A percentile compares a stretch with the other conserved stretches of the same genome.
phyloP scores from a whole-genome alignment of 2,113 vertebrate species.

The Poecile atricapillus region DNA sequence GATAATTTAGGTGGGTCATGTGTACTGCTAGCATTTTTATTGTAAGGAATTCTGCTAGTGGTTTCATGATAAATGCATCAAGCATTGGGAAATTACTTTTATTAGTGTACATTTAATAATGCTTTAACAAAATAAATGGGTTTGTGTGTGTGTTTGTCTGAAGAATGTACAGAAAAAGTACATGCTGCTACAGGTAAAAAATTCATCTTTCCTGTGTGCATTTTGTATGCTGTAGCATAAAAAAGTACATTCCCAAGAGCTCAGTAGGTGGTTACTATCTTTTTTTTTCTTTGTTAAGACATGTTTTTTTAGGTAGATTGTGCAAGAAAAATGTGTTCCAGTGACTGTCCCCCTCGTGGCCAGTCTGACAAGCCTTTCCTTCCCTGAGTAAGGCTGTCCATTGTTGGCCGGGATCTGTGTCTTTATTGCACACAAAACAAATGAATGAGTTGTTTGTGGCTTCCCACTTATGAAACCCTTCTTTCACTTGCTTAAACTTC shows the following conservation, averaged over 20 bases:
- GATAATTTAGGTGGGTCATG: constrained; percentile 46
- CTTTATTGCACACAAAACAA: not conserved
- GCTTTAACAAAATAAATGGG: constrained; percentile 33
- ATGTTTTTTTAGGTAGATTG: not conserved
- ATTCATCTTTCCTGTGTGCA: not conserved
- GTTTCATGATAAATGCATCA: constrained; percentile 38
- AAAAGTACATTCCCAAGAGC: not conserved
- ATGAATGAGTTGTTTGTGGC: not conserved
- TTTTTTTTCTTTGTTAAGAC: not conserved
- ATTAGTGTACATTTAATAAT: constrained; percentile 40
- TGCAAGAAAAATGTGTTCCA: not conserved
- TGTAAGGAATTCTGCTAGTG: constrained; percentile 24
- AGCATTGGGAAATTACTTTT: constrained; percentile 24
- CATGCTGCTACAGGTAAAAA: not conserved
- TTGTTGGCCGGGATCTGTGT: not conserved
- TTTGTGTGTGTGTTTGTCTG: not conserved
- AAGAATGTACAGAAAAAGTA: not conserved
- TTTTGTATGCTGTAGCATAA: not conserved
- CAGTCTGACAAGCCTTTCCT: not conserved
- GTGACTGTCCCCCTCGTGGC: not conserved
- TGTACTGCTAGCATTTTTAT: constrained; percentile 22
- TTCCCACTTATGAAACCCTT: not conserved
- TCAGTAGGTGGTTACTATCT: not conserved
- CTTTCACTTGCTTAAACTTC: not conserved
- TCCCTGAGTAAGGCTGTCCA: not conserved